Base-by-base conservation (phyloP, 1,140 invertebrate species). In the Proctacanthus coquilletti region DNA sequence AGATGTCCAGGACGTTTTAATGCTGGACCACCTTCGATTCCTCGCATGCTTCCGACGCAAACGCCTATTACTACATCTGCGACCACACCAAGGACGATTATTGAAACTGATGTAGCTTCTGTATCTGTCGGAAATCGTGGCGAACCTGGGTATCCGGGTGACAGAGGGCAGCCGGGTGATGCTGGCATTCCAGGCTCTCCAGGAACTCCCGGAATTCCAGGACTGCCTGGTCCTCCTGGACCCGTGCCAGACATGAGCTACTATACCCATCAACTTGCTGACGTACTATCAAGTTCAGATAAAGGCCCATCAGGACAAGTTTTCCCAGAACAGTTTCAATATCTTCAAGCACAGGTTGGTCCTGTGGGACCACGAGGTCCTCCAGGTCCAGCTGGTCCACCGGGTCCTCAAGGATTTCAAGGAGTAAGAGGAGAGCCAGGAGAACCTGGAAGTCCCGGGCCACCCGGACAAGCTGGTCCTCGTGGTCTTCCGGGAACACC, bases 331-430 rank as follows among this genome's bases (percentile, higher is more conserved):
- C 71, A 77, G 3, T 80, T 78, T 51, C 66, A 75, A 40, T 84
- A 80, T 52, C 63, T 84, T 49, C 82, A 84, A 60, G 75, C 80
- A 15, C 74, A 80, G 60, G 74, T 81, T 11, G 83, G 83, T 10
- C 72, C 76, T 14, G 65, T 75, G 5, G 81, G 82, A 31, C 70
- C 76, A 3, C 63, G 79, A 58, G 48, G 69, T 70, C 71, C 36
- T 18, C 42, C 44, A 5, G 44, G 44, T 30, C 63, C 69, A 17
- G 59, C 70, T 51, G 81, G 81, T 25, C 61, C 71, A 11, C 60
- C 72, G 11, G 80, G 82, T 9, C 75, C 79, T 5, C 74, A 80
- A 60, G 84, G 83, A 15, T 83, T 84, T 34, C 82, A 84, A 66
- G 84, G 75, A 33, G 61, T 72, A 11, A 65, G 81, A 36, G 83